A percentile compares a stretch with the other conserved stretches of the same genome.
These are phyloP conservation scores for Microctonus hyperodae DNA, from an alignment of 2,888 invertebrate species.

Conservation along the genomic window DNA sequence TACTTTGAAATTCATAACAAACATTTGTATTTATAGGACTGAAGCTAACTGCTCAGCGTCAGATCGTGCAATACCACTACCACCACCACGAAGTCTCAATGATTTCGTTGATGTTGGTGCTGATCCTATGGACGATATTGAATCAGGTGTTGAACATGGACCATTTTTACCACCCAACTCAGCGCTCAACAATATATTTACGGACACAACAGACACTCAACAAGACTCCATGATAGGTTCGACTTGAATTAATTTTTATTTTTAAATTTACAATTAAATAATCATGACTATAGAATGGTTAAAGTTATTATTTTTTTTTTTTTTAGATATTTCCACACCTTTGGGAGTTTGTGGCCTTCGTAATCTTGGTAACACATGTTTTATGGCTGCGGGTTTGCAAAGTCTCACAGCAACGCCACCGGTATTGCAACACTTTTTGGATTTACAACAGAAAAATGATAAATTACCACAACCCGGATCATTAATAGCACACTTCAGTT, in stretches of 20 bases:
- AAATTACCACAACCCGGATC: constrained; percentile 58
- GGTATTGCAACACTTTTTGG: constrained; percentile 66
- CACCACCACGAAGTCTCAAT: constrained; percentile 54
- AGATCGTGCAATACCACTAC: constrained; percentile 51
- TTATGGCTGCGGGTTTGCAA: constrained; percentile 68
- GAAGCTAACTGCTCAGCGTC: constrained; percentile 57
- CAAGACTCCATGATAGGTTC: constrained; percentile 59
- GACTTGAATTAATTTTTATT: constrained; percentile 22
- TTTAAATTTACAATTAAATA: neutral
- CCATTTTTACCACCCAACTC: constrained; percentile 58
- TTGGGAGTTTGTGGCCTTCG: constrained; percentile 68
- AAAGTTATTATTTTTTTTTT: constrained; percentile 29
- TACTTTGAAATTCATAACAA: neutral
- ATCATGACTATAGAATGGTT: neutral
- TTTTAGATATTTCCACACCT: constrained; percentile 47
- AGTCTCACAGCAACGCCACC: constrained; percentile 67
- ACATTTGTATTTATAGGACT: constrained; percentile 51
- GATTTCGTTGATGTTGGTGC: constrained; percentile 54
- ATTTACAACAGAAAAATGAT: constrained; percentile 53
- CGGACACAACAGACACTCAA: constrained; percentile 56
- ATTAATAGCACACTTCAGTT: constrained; percentile 66
- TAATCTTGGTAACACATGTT: constrained; percentile 68
- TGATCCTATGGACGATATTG: constrained; percentile 50
- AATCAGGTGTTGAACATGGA: constrained; percentile 53
- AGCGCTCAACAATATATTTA: constrained; percentile 57